Conservation (phyloP, 2,888 invertebrate species). For the Lochmaea crataegi region DNA sequence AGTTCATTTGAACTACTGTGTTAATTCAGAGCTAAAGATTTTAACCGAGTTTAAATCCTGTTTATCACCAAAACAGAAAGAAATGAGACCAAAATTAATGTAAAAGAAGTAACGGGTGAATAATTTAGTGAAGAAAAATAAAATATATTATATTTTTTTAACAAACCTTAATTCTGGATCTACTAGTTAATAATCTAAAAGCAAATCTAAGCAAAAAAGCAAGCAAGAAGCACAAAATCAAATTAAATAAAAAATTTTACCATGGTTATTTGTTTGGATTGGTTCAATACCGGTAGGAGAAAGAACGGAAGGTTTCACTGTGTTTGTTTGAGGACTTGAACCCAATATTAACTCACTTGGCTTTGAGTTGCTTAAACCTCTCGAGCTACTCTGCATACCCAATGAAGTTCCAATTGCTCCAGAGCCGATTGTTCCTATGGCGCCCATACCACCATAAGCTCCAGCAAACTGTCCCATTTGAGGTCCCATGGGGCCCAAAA, state of each 20-base stretch:
- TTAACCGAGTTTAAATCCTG: too few relatives aligned
- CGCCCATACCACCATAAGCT: slow-evolving; percentile 65
- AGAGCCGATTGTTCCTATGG: slow-evolving; percentile 57
- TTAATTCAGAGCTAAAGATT: too few relatives aligned
- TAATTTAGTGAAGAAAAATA: background rate
- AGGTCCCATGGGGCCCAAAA: slow-evolving; percentile 70
- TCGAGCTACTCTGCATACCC: slow-evolving; percentile 62
- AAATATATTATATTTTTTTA: background rate
- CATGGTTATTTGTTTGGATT: slow-evolving; percentile 62
- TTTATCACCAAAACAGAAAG: too few relatives aligned
- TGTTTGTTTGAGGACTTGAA: slow-evolving; percentile 53
- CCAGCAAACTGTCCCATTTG: slow-evolving; percentile 66
- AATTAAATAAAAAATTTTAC: slow-evolving; percentile 60
- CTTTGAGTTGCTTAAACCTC: slow-evolving; percentile 60
- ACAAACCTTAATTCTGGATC: background rate
- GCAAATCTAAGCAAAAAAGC: slow-evolving; percentile 27
- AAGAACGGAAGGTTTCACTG: slow-evolving; percentile 57
- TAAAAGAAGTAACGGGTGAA: background rate
- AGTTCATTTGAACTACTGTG: too few relatives aligned
- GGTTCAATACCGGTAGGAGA: slow-evolving; percentile 66
- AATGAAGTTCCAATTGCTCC: slow-evolving; percentile 51
- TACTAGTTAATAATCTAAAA: background rate
- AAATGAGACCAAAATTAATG: too few relatives aligned
- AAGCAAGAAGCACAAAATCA: slow-evolving; percentile 24
- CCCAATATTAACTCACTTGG: slow-evolving; percentile 74